A percentile compares a stretch with the other conserved stretches of the same genome.
These are phyloP conservation scores for Albula glossodonta DNA, from an alignment of 2,113 vertebrate genomes.

Conservation along the genomic window DNA sequence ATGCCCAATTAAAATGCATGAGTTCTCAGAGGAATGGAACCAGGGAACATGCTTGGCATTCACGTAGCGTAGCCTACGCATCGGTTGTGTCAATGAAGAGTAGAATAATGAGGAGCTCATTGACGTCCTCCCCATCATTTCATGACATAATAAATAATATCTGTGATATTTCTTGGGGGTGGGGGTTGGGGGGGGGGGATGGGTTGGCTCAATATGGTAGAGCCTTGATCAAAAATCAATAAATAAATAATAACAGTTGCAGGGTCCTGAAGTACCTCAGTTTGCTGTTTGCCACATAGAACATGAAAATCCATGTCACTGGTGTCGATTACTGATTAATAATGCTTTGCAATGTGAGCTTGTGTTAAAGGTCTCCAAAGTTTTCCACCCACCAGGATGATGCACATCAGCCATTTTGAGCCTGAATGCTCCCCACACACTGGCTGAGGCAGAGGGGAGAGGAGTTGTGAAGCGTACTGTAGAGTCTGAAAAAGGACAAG, in stretches of 20 bases:
- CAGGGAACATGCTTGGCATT: slow-evolving; percentile 13
- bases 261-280: neutral
- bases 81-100: slow-evolving; percentile 17
- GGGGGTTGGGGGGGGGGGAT: no score
- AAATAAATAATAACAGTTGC: no score
- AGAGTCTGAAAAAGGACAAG: neutral
- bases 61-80: slow-evolving; percentile 13
- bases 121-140: neutral
- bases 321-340: no score
- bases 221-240: neutral
- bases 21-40: slow-evolving; percentile 21
- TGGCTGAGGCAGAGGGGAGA: no score
- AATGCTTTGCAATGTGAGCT: no score
- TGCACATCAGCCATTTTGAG: no score
- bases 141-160: neutral
- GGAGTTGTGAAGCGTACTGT: no score
- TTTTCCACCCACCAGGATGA: no score
- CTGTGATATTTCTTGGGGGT: neutral
- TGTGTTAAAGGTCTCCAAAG: no score
- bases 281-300: neutral
- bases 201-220: neutral
- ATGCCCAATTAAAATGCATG: slow-evolving; percentile 31
- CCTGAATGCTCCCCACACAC: no score
- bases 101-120: slow-evolving; percentile 16
- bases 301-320: neutral